Evolutionary conservation across 2,797 vertebrate species (phyloP).

Genomic region (Dallia pectoralis): DNA sequence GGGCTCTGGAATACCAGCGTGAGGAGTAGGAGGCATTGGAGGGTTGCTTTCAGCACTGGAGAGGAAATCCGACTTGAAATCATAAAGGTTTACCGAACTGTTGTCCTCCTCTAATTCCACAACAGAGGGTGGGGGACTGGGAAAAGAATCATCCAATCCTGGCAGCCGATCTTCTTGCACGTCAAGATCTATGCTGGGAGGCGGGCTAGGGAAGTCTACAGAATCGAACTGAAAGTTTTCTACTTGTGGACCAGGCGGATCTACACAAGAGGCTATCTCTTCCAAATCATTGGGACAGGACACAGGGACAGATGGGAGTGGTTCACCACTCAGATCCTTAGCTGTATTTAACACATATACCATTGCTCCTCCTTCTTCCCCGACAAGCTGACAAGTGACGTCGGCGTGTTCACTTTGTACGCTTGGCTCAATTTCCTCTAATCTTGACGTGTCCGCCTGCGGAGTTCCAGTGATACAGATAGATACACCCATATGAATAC

Average conservation of each 20-base stretch:
- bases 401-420: constrained; percentile 39
- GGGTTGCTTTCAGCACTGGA: constrained; percentile 46
- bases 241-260: constrained; percentile 53
- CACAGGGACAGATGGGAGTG: constrained; percentile 41
- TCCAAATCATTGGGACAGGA: constrained; percentile 51
- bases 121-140: constrained; percentile 71
- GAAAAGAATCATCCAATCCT: constrained; percentile 73
- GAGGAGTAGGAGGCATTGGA: constrained; percentile 44
- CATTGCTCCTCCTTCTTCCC: constrained; percentile 34
- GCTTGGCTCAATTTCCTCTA: constrained; percentile 48
- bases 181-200: constrained; percentile 69
- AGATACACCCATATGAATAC: constrained; percentile 38
- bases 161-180: constrained; percentile 72
- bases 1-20: constrained; percentile 42
- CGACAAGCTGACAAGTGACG: constrained; percentile 20
- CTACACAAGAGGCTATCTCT: constrained; percentile 37
- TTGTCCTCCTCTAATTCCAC: constrained; percentile 64
- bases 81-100: constrained; percentile 63
- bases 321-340: constrained; percentile 41
- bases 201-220: constrained; percentile 74
- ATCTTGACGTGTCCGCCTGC: constrained; percentile 35
- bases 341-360: constrained; percentile 28
- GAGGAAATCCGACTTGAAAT: constrained; percentile 44
- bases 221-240: constrained; percentile 65
- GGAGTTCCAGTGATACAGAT: constrained; percentile 48